These are phyloP conservation scores for Aphelinus atriplicis DNA, from an alignment of 1,140 invertebrate genomes.

Conservation along the genomic window DNA sequence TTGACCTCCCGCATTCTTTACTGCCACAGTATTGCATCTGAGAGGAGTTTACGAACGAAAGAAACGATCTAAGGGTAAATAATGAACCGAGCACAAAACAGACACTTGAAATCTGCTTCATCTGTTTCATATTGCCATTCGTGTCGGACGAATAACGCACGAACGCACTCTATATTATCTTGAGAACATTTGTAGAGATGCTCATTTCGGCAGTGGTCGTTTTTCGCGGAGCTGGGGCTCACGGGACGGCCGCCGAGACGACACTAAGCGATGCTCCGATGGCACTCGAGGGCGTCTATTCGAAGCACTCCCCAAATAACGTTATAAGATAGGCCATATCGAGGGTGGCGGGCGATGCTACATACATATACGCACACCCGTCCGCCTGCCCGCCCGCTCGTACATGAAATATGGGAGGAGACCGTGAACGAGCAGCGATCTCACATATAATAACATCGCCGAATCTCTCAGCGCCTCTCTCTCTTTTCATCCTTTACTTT, in stretches of 20 bases:
- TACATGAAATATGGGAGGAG: conserved; percentile 52
- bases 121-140: too few species aligned
- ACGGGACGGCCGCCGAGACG: not conserved
- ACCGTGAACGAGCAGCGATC: conserved; percentile 43
- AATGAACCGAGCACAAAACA: too few species aligned
- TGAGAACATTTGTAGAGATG: conserved; percentile 2
- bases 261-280: conserved; percentile 41
- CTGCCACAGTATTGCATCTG: too few species aligned
- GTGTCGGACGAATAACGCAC: too few species aligned
- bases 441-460: conserved; percentile 52
- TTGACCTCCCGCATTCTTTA: too few species aligned
- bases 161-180: not conserved
- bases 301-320: conserved; percentile 53
- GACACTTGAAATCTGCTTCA: too few species aligned
- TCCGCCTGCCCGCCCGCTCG: not conserved
- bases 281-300: conserved; percentile 45
- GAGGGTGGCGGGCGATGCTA: conserved; percentile 31
- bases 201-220: not conserved
- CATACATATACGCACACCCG: not conserved
- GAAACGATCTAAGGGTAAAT: too few species aligned
- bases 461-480: conserved; percentile 44
- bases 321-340: conserved; percentile 52
- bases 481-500: conserved; percentile 5
- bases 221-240: not conserved
- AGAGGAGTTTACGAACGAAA: too few species aligned